Base-by-base conservation (phyloP, 64 coral and sea anemone species). In the Montipora capricornis region DNA sequence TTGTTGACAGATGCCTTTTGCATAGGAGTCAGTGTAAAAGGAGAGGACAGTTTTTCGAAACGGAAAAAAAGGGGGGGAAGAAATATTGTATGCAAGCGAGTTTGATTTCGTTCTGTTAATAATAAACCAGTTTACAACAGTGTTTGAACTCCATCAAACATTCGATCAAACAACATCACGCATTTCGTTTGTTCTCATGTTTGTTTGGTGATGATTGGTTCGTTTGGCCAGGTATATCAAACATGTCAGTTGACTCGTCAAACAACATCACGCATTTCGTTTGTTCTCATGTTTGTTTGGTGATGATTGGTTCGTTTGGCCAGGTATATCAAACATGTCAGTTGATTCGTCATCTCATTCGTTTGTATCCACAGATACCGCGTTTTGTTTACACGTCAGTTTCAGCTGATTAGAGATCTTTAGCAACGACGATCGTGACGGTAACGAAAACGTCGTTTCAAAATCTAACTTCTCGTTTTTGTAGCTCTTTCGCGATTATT, bases 101-200 rank as follows among this genome's bases (percentile, higher is more conserved):
- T 22, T 22, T 22, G 22, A 22, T 22, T 22, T 22, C 22, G 22
- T 22, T 22, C 0, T 22, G 22, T 22, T 22, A 22, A 22, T 22
- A 22, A 22, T 22, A 22, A 22, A 22, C 22, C 22, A 22, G 22
- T 22, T 22, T 22, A 22, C 22, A 22, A 68, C 13, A 5, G 64
- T 68, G 64, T 68, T 68, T 68, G 64, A 68, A 68, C 64, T 68
- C 64, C 64, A 68, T 68, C 64, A 68, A 68, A 68, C 64, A 68
- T 68, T 68, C 64, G 64, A 19, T 68, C 64, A 68, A 68, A 68
- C 64, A 68, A 68, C 64, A 15, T 68, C 16, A 68, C 6, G 13
- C 64, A 68, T 68, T 19, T 68, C 64, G 1, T 68, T 68, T 68
- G 64, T 68, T 68, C 1, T 68, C 16, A 15, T 68, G 64, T 68